A percentile compares a stretch with the other conserved stretches of the same genome.
These are phyloP conservation scores for Nephrotoma appendiculata DNA, from an alignment of 2,888 invertebrate genomes.

Conservation along the genomic window DNA sequence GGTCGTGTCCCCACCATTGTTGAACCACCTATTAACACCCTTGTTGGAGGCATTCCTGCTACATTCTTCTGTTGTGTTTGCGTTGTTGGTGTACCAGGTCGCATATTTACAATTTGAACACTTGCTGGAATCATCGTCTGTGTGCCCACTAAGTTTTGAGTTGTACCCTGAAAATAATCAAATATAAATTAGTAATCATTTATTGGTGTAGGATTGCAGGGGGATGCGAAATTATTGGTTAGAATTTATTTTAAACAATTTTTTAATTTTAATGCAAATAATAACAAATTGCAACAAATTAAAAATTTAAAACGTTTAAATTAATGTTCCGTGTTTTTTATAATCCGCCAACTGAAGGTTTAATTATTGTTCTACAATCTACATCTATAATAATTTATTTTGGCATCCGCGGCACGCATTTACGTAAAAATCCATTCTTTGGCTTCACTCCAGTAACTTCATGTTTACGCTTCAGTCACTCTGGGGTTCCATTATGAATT, in stretches of 20 bases:
- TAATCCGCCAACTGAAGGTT: too few species aligned
- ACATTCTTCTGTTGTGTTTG: slow-evolving; percentile 61
- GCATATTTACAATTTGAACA: slow-evolving; percentile 75
- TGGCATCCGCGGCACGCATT: too few species aligned
- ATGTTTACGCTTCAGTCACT: too few species aligned
- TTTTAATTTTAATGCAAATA: too few species aligned
- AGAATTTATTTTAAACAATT: background rate
- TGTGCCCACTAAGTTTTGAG: slow-evolving; percentile 40
- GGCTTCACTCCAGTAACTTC: too few species aligned
- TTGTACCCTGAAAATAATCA: background rate
- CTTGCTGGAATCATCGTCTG: slow-evolving; percentile 54
- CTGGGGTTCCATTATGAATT: too few species aligned
- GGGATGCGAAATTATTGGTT: background rate
- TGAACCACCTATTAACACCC: slow-evolving; percentile 70
- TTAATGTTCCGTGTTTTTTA: too few species aligned
- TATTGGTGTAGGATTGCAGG: background rate
- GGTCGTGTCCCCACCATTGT: slow-evolving; percentile 71
- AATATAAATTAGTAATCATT: background rate
- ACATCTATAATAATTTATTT: too few species aligned
- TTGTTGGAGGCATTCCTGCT: slow-evolving; percentile 58
- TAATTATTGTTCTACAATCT: too few species aligned
- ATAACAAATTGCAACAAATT: too few species aligned
- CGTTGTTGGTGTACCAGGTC: slow-evolving; percentile 51
- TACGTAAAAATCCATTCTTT: too few species aligned
- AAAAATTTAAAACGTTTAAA: too few species aligned